Conservation (phyloP, 2,113 vertebrate genomes). For the Origma solitaria region DNA sequence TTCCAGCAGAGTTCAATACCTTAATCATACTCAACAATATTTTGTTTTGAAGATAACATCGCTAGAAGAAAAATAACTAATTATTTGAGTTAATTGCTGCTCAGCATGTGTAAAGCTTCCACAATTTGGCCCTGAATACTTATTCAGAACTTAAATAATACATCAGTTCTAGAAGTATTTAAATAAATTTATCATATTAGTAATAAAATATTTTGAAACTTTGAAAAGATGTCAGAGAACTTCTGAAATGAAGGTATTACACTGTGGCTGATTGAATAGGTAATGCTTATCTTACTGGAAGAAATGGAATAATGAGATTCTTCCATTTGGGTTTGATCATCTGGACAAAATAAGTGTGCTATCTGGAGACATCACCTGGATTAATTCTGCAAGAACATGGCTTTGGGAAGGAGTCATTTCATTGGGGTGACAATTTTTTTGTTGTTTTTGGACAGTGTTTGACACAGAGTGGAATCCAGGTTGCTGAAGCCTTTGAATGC, state of each 20-base stretch:
- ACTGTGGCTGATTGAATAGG: not conserved
- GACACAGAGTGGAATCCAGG: fast-evolving
- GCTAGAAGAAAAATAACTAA: not conserved
- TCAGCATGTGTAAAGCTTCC: not conserved
- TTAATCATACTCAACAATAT: not conserved
- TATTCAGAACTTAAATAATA: not conserved
- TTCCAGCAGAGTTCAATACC: not conserved
- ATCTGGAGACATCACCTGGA: not conserved
- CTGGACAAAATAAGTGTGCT: not conserved
- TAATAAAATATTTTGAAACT: not conserved
- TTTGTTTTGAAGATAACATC: not conserved
- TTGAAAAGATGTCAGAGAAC: not conserved
- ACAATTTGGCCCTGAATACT: not conserved
- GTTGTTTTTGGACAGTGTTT: not conserved
- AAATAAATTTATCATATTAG: not conserved
- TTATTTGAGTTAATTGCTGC: not conserved
- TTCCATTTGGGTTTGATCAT: not conserved
- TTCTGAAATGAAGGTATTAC: not conserved
- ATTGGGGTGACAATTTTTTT: too few relatives aligned
- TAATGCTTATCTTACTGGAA: not conserved
- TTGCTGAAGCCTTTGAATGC: not conserved
- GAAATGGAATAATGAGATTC: not conserved
- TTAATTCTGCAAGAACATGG: not conserved
- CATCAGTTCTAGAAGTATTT: not conserved
- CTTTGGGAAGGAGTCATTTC: not conserved